Evolutionary conservation across 2,113 vertebrate genomes (phyloP), one percentile per base, ranked within the genome.

Genomic region (Microcebus lehilahytsara): DNA sequence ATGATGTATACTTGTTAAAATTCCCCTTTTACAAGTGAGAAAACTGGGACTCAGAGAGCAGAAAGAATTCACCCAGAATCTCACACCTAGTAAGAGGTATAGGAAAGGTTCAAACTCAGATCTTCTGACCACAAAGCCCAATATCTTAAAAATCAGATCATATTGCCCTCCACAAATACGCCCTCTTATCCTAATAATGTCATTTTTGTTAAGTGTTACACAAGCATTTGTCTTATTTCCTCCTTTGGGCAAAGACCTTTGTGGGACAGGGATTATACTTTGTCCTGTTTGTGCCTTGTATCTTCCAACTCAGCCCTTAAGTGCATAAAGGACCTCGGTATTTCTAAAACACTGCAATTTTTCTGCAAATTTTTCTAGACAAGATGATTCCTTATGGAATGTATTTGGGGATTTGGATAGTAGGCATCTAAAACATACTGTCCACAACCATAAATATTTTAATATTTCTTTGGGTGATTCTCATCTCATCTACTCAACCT

Each of bases 1-100:
- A 30, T 69, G 9, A 71, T 72, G 22, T 69, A 80, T 95, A 85
- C 9, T 51, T 90, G n/a, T 51, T 95, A 95, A 97, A 84, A 79
- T 87, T 37, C 11, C 6, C 27, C 49, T 56, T 80, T 81, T 46
- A 53, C 23, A 84, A 94, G n/a, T 69, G 58, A 74, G 22, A 64
- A 94, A 87, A 58, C 19, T 56, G 75, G 25, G 19, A 67, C 19
- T 96, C 27, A 23, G 17, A 30, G 3, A 91, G 20, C 86, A 10
- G 20, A 89, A 88, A 66, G 3, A 86, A 34, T 12, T 96, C 53
- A 67, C 34, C 46, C 71, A 6, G 66, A 78, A 23, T 89, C 71
- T 94, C 30, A 89, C 6, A 53, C 6, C 23, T 64, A 77, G 8
- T n/a, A 75, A 95, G 19, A 19, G 4, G 1, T 51, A 23, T 13